A percentile compares a stretch with the other conserved stretches of the same genome.
phyloP scores from a whole-genome alignment of 2,888 invertebrate genomes.

The Lochmaea capreae region DNA sequence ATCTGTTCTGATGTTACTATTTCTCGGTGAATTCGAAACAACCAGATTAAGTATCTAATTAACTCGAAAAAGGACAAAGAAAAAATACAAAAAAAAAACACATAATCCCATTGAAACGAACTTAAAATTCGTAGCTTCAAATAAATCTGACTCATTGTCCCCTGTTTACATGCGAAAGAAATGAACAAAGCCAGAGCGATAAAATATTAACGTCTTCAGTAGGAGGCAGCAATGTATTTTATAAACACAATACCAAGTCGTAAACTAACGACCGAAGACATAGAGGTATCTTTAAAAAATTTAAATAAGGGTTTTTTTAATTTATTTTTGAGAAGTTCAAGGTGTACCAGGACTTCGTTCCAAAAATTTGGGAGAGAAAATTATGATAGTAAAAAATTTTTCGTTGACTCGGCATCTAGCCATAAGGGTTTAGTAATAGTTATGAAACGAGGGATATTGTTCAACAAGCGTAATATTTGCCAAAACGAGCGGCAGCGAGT shows the following conservation, averaged over 20 bases:
- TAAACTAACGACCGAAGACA: background rate
- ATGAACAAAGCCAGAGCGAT: constrained; percentile 45
- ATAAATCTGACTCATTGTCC: constrained; percentile 42
- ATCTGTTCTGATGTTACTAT: no score
- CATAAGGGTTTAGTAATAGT: no score
- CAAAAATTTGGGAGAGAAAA: no score
- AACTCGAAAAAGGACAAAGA: constrained; percentile 27
- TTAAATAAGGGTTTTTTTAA: no score
- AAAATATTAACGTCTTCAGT: constrained; percentile 50
- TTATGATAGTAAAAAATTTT: no score
- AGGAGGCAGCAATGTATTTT: constrained; percentile 43
- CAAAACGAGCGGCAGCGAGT: no score
- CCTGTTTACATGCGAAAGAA: constrained; percentile 38
- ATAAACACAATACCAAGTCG: constrained; percentile 40
- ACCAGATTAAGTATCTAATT: constrained; percentile 32
- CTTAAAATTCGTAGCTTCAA: constrained; percentile 34
- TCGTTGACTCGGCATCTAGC: no score
- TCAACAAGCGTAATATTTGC: no score
- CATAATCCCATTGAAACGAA: constrained; percentile 35
- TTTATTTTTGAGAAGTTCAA: no score
- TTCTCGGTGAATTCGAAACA: constrained; percentile 5
- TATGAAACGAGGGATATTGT: no score
- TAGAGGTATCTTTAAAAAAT: background rate
- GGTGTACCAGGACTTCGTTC: no score
- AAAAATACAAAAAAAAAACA: constrained; percentile 26